These are phyloP conservation scores for Torymus auratus DNA, from an alignment of 2,888 invertebrate species.

Conservation along the genomic window DNA sequence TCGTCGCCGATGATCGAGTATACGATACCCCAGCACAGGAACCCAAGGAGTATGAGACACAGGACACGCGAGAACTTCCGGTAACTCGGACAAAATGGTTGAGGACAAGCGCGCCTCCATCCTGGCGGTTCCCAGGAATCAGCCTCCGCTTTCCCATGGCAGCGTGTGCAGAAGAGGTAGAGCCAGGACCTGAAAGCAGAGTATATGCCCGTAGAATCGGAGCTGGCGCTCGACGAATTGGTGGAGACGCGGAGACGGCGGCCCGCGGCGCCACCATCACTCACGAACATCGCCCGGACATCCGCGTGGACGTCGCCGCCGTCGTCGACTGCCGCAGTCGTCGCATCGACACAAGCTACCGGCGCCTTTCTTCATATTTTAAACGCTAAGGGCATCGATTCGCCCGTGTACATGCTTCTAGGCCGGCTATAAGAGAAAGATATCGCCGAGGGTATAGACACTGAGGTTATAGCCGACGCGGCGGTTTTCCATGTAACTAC, in stretches of 20 bases:
- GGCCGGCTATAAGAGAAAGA: neutral
- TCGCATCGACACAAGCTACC: neutral
- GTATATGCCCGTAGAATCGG: neutral
- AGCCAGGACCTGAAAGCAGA: constrained; percentile 85
- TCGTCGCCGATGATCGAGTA: constrained; percentile 87
- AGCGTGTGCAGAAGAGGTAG: constrained; percentile 88
- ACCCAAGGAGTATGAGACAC: constrained; percentile 84
- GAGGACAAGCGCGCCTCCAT: constrained; percentile 89
- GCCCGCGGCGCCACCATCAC: no score
- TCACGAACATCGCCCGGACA: constrained; percentile 1
- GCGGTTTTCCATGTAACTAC: no score
- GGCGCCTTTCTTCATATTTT: no score
- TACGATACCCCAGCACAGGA: constrained; percentile 86
- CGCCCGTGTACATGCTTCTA: no score
- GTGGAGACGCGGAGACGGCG: no score
- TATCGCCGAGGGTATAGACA: no score
- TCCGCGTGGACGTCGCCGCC: constrained; percentile 35
- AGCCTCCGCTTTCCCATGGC: constrained; percentile 83
- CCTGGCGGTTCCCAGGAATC: constrained; percentile 90
- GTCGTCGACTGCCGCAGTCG: neutral
- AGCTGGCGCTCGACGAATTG: no score
- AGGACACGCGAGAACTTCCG: constrained; percentile 88
- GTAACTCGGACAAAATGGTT: constrained; percentile 90
- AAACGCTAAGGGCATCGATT: neutral
- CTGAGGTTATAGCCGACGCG: no score